Evolutionary conservation across 2,113 vertebrate species (phyloP), one percentile per base, ranked within the genome.

Genomic region (Pollachius pollachius): DNA sequence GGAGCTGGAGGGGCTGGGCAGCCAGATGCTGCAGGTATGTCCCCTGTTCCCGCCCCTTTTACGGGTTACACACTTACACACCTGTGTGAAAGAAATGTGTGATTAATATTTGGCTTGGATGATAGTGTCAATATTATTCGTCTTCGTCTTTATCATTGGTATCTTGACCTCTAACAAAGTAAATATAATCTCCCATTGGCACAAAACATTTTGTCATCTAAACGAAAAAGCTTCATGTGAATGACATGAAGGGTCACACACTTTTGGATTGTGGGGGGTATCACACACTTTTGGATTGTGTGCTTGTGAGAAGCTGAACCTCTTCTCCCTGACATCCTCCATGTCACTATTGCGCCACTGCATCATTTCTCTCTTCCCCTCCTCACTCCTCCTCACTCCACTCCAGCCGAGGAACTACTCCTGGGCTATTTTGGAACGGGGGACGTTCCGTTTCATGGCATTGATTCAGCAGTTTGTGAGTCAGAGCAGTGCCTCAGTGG

Each of bases 1-100:
- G 78, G 84, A 96, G 87, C 93, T 91, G 73, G 97, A 99, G 81
- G 96, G 96, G 59, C 15, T 94, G 2, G 97, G 97, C 86, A 98
- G 95, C 89, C 97, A 98, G 72, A 96, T 99, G 94, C 92, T 99
- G 86, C 96, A 97, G 96, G 97, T 97, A 90, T 91, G 80, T 62
- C 63, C 4, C 15, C 56, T 48, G 4, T 34, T 34, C 30, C 30
- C 0, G 30, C 30, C 30, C 30, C 4, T 34, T 34, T 34, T 34
- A 34, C 30, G 3, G 30, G 30, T 34, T 34, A 34, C 30, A 34
- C 30, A 27, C 27, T 4, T 27, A 27, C 37, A 41, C 37, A 41
- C 37, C 37, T 41, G 37, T 27, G 27, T 27, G 27, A 27, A 27
- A 41, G 37, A 41, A 41, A 41, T 41, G 37, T 6, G 37, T 41